Evolutionary conservation across 2,888 invertebrate species (phyloP).

Genomic region (Monoplex corrugatus): DNA sequence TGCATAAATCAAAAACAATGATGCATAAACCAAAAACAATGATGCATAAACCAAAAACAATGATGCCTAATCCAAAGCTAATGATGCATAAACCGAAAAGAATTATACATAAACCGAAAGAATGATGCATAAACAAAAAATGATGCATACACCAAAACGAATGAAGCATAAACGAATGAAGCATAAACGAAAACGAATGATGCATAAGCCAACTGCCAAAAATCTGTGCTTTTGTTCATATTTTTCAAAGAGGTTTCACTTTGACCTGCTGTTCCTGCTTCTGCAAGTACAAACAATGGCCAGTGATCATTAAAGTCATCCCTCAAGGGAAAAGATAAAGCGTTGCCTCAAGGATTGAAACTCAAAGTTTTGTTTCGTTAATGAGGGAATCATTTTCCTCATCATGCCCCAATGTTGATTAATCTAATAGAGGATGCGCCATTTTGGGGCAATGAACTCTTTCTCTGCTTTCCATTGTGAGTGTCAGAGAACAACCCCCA

Average conservation of each 20-base stretch:
- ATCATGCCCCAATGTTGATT: constrained; percentile 37
- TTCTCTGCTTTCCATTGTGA: too few relatives aligned
- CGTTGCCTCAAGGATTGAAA: neutral
- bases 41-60: too few relatives aligned
- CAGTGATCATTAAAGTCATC: too few relatives aligned
- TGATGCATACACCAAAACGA: neutral
- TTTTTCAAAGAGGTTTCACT: neutral
- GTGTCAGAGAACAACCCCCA: too few relatives aligned
- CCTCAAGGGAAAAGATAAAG: too few relatives aligned
- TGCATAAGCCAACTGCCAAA: neutral
- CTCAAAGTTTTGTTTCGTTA: neutral
- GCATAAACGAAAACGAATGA: neutral
- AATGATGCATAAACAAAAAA: neutral
- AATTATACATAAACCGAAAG: too few relatives aligned
- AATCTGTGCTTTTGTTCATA: neutral
- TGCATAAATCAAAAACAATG: too few relatives aligned
- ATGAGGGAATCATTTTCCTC: constrained; percentile 31
- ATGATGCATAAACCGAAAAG: too few relatives aligned
- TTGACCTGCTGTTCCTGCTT: too few relatives aligned
- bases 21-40: too few relatives aligned
- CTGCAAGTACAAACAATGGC: too few relatives aligned
- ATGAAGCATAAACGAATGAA: neutral
- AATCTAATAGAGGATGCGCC: constrained; percentile 42
- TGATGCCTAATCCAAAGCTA: too few relatives aligned
- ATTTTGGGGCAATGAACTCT: constrained; percentile 37